Evolutionary conservation across 2,113 vertebrate species (phyloP), one percentile per base, ranked within the genome.

Genomic region (Anguilla japonica): DNA sequence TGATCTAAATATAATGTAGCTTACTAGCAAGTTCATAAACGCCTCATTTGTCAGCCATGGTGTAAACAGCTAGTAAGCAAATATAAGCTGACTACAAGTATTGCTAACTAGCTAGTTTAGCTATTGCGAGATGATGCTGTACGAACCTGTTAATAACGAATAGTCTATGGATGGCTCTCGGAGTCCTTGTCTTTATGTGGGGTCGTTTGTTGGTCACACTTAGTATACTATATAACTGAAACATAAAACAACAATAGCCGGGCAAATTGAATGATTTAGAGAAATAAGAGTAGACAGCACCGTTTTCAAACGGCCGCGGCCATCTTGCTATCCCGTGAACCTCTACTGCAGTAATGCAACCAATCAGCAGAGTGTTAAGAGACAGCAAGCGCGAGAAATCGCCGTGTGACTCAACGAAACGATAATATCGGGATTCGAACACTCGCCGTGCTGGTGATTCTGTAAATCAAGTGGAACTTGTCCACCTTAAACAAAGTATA

Each of bases 241-340:
- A 85, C 89, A 92, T 88, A 90, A 93, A 91, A 86, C 81, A 46
- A 75, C 13, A 43, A 40, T 41, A 26, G 16, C 86, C 84, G 80
- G 83, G 86, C 90, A 89, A 53, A 53, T 8, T n/a, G 2, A 18
- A 22, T 50, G 40, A 20, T 26, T 75, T 83, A 41, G 81, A 57
- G 22, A 2, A n/a, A 20, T 75, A 85, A 43, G 40, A 29, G 81
- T 67, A 84, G 84, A 87, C 50, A 53, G 89, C 26, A 13, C 34
- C 57, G 43, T 81, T 95, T 95, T 97, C 95, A 98, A 94, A 95
- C 43, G 95, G 92, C 94, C 94, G 97, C 96, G 89, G 95, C 97
- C 98, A 98, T 98, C 87, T 97, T 97, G 91, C 71, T 91, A 90
- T 96, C 96, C 96, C 96, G 92, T 93, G 95, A 92, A 89, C 91